Base-by-base conservation (phyloP, 2,797 vertebrate species). In the Mus spretus region DNA sequence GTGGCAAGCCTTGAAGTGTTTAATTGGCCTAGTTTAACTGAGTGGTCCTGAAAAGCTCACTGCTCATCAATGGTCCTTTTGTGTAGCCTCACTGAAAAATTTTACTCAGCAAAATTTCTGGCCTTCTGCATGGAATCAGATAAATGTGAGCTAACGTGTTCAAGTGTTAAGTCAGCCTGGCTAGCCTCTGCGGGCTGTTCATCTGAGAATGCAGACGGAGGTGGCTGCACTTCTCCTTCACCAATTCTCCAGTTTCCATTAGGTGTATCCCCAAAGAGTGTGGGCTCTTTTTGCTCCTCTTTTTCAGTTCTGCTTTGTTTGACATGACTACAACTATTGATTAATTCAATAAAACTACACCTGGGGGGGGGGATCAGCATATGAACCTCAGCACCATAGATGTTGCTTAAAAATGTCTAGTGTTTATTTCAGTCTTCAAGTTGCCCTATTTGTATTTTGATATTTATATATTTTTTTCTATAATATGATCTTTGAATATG, bases 121-220 rank as follows among this genome's bases (percentile, higher is more conserved):
- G 80, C 70, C 83, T 94, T 97, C 91, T 93, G 31, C 63, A 80
- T 59, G 82, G 83, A 88, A 86, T 79, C 63, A 96, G 91, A 92
- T 57, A 78, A 89, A 86, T 91, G 31, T 70, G 53, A 91, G 59
- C 78, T 74, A 80, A 14, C 61, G 57, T 19, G 7, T 37, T 89
- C 19, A 84, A 87, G 26, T 75, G 37, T 37, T 77, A 77, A 79
- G n/a, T 47, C 55, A 85, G 37, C 40, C 78, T 61, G 26, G 20
- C 15, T 26, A 34, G 14, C 0, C 6, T 94, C 57, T 57, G 34
- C 7, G 22, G 13, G 12, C 31, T 82, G 4, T 40, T 47, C 82
- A 12, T n/a, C 8, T 63, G 61, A n/a, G 37, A 28, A 15, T 0
- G 0, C 50, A 70, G 19, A 87, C 70, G 34, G 31, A 14, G 3